Evolutionary conservation across 2,888 invertebrate species (phyloP).

Genomic region (Cremastinae sp.): DNA sequence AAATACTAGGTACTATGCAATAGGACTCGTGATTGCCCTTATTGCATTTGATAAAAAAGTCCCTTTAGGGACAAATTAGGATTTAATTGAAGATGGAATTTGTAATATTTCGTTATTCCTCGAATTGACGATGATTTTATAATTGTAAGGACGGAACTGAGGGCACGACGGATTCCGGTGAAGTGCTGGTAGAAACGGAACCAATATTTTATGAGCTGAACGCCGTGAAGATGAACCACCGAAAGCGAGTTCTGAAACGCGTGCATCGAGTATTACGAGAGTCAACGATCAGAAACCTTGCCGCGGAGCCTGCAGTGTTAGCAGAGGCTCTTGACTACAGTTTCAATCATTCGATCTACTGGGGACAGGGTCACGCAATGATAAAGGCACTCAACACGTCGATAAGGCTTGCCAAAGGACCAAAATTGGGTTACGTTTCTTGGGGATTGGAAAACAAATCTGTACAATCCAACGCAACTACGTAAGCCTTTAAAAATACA

Average conservation of each 20-base stretch:
- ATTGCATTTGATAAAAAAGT: too few relatives aligned
- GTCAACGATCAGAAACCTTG: conserved; percentile 80
- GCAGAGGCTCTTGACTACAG: conserved; percentile 88
- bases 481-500: too few relatives aligned
- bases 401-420: conserved; percentile 83
- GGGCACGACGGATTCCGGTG: conserved; percentile 81
- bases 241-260: conserved; percentile 81
- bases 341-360: conserved; percentile 86
- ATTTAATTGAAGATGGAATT: too few relatives aligned
- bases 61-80: too few relatives aligned
- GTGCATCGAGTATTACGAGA: conserved; percentile 75
- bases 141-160: conserved; percentile 72
- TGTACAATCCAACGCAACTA: conserved; percentile 82
- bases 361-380: conserved; percentile 90
- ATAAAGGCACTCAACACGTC: conserved; percentile 86
- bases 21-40: too few relatives aligned
- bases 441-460: conserved; percentile 85
- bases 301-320: conserved; percentile 83
- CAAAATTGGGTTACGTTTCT: conserved; percentile 83
- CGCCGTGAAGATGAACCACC: conserved; percentile 83
- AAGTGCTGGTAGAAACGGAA: conserved; percentile 90
- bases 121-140: conserved; percentile 12
- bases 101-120: neutral
- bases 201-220: conserved; percentile 89
- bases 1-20: too few relatives aligned